Base-by-base conservation (phyloP, 2,797 vertebrate genomes). In the Anguilla megastoma region DNA sequence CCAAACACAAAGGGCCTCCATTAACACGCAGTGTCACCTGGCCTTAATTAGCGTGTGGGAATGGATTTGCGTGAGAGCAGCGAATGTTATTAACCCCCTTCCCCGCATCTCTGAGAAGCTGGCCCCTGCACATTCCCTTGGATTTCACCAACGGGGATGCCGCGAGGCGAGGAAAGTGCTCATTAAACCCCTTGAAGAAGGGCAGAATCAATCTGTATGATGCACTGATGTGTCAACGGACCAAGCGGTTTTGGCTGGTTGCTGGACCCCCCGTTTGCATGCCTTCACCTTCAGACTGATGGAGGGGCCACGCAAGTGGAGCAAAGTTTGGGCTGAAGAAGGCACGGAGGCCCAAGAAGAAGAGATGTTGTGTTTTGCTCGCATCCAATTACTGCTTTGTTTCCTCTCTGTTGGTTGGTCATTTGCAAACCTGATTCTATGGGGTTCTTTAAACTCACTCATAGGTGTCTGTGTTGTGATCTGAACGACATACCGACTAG, bases 201-300 rank as follows among this genome's bases (percentile, higher is more conserved):
- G 21, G 50, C 79, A 24, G 79, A 84, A 84, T 33, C 50, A 84
- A 84, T 84, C 82, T 54, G 52, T 4, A 56, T 54, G 82, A 84
- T 84, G 82, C 33, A 84, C 56, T 30, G n/a, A 84, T 54, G 56
- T 84, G 76, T 80, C 76, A 80, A n/a, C 48, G 76, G 18, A 48
- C 36, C 45, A 0, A 18, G 33, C 76, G 1, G 74, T 9, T 12
- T 79, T 24, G 41, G 48, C 52, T 84, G 82, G 8, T 5, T 56
- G 52, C 48, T 14, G 41, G 82, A 27, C 80, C 48, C 74, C 48
- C 45, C 7, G 27, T 54, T 50, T 52, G 45, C 21, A 10, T 83
- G 12, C 30, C 10, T 27, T 7, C n/a, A 56, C 82, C 82, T 52
- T 84, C 9, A 10, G 27, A 52, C 21, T 30, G 45, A 54, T 9